Evolutionary conservation across 2,113 vertebrate genomes (phyloP), one percentile per base, ranked within the genome.

Genomic region (Dicentrarchus labrax): DNA sequence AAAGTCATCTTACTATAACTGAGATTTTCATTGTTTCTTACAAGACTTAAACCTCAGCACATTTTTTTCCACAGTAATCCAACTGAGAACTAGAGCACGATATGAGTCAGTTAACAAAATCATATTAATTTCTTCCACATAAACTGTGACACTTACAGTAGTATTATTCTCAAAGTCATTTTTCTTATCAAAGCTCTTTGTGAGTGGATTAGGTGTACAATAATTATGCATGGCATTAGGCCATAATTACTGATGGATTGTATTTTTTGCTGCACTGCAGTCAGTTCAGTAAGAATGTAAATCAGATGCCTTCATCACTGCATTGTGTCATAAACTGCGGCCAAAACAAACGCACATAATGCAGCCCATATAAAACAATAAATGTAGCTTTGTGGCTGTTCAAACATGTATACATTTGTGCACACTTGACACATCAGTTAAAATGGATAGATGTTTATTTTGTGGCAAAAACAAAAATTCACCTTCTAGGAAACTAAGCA

Each of bases 81-180:
- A 83, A 21, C 72, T 50, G 22, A 76, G 66, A 66, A 65, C 36
- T 73, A 15, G 66, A 80, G 50, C 56, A 69, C 15, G 4, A 64
- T 53, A 84, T 65, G 66, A 90, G 75, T 91, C 66, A 74, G 54
- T 85, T 92, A 80, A 78, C 73, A 85, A 88, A 92, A 91, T 88
- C 75, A 53, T 86, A 78, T 91, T 79, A 65, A 86, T 84, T 85
- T 86, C 71, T 76, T 78, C 50, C n/a, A 71, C 69, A 87, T 79
- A 89, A 88, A 87, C 59, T 56, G 72, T 82, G 43, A 87, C 53
- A 72, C 57, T 88, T 84, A 81, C 76, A 68, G 72, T 5, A 54
- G 72, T 88, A 80, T 90, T 90, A 87, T 88, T 84, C 62, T 68
- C 66, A 73, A 59, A 82, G 85, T 91, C 80, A 90, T 82, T 90